Percentiles rank a stretch among this genome's conserved stretches.
These are phyloP conservation scores for Conistra vaccinii DNA, from an alignment of 2,888 invertebrate genomes.

Conservation along the genomic window DNA sequence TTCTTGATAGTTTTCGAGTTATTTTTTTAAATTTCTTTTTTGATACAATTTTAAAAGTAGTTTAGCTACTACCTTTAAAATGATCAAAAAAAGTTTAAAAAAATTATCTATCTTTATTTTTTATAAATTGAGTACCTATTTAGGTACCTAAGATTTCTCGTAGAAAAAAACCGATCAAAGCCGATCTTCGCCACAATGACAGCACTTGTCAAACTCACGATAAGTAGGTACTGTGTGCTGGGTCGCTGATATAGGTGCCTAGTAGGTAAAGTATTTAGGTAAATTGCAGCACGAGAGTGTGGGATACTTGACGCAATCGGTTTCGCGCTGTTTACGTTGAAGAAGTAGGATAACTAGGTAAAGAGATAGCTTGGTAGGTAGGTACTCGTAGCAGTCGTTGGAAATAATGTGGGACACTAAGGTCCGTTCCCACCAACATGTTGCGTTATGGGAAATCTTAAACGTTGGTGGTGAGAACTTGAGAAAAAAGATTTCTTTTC, in stretches of 20 bases:
- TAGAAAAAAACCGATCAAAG: not conserved
- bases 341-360: constrained; percentile 28
- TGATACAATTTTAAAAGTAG: no score
- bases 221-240: not conserved
- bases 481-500: not conserved
- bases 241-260: not conserved
- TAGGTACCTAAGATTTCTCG: no score
- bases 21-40: no score
- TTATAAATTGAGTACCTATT: no score
- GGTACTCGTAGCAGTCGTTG: not conserved
- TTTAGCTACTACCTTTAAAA: no score
- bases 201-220: not conserved
- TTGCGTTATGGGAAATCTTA: not conserved
- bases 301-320: constrained; percentile 46
- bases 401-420: constrained; percentile 28
- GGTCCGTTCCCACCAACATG: constrained; percentile 14
- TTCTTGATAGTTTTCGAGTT: no score
- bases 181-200: not conserved
- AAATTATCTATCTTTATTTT: no score
- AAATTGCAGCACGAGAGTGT: constrained; percentile 40
- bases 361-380: constrained; percentile 13
- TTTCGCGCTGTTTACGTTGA: constrained; percentile 41
- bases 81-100: no score
- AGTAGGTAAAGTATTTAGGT: constrained; percentile 16
- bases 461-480: not conserved